phyloP scores from a whole-genome alignment of 1,140 invertebrate genomes.

The Drosophila repletoides region DNA sequence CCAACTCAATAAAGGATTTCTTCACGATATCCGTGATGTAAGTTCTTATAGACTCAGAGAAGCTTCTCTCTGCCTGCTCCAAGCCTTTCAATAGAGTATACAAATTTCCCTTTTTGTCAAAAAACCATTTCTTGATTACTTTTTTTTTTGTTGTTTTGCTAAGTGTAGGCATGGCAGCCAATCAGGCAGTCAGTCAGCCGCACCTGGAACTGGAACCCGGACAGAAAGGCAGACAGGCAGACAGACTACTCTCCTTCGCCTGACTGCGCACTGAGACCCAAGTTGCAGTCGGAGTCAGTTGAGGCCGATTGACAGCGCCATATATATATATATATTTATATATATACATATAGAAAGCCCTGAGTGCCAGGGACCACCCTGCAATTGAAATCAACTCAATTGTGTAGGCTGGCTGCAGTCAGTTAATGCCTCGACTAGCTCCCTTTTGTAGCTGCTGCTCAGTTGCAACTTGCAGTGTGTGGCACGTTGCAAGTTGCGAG shows the following conservation, averaged over 20 bases:
- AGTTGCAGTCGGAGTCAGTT: neutral
- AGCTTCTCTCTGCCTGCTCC: too few relatives aligned
- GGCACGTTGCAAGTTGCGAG: constrained; percentile 6
- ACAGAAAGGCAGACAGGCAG: constrained; percentile 23
- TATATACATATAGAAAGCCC: too few relatives aligned
- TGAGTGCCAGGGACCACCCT: constrained; percentile 66
- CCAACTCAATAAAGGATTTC: too few relatives aligned
- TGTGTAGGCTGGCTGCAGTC: constrained; percentile 33
- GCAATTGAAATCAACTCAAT: constrained; percentile 72
- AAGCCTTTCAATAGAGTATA: too few relatives aligned
- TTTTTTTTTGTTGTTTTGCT: too few relatives aligned
- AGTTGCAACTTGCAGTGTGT: constrained; percentile 6
- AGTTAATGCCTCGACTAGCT: neutral
- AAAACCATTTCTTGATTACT: too few relatives aligned
- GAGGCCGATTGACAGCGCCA: too few relatives aligned
- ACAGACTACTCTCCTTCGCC: constrained; percentile 38
- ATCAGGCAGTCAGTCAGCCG: constrained; percentile 29
- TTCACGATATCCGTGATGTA: too few relatives aligned
- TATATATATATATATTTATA: too few relatives aligned
- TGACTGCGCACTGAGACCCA: constrained; percentile 45
- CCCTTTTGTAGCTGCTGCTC: constrained; percentile 1
- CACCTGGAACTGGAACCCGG: constrained; percentile 16
- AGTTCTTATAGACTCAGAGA: too few relatives aligned
- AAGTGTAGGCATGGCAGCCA: constrained; percentile 60
- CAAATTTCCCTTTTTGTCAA: too few relatives aligned